Evolutionary conservation across 2,797 vertebrate genomes (phyloP).

Genomic region (Luscinia megarhynchos): DNA sequence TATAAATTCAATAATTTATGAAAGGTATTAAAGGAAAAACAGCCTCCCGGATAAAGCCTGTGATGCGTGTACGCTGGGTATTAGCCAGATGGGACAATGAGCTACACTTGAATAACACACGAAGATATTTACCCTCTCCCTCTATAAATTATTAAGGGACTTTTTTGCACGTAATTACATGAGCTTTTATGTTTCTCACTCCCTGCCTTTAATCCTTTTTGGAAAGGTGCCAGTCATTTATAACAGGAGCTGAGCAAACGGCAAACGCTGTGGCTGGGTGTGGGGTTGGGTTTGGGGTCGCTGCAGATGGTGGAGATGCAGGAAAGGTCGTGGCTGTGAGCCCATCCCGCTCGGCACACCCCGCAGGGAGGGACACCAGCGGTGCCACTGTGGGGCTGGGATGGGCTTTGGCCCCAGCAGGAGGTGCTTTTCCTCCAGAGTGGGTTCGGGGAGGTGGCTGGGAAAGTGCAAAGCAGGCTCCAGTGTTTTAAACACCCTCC

Average conservation of each 20-base stretch:
- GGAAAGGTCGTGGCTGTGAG: neutral
- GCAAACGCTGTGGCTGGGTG: neutral
- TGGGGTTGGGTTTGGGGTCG: neutral
- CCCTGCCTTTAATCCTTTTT: slow-evolving; percentile 74
- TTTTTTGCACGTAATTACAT: slow-evolving; percentile 76
- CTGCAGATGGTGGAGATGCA: neutral
- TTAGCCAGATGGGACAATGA: slow-evolving; percentile 73
- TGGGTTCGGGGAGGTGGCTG: neutral
- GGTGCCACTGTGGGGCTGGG: rapidly evolving
- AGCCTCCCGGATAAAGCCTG: slow-evolving; percentile 48
- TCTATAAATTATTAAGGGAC: slow-evolving; percentile 73
- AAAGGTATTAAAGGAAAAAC: slow-evolving; percentile 70
- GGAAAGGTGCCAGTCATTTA: slow-evolving; percentile 51
- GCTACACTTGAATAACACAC: slow-evolving; percentile 70
- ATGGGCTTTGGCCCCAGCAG: neutral
- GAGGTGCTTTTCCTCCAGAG: rapidly evolving
- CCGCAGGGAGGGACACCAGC: neutral
- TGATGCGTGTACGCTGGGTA: slow-evolving; percentile 64
- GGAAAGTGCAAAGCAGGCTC: neutral
- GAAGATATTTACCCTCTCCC: slow-evolving; percentile 73
- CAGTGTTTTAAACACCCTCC: slow-evolving; percentile 41
- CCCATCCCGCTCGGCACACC: rapidly evolving
- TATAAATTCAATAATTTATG: slow-evolving; percentile 79
- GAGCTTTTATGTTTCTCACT: slow-evolving; percentile 68
- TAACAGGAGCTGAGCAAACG: neutral